Percentiles rank a stretch among this genome's conserved stretches.
phyloP scores from a whole-genome alignment of 2,888 invertebrate genomes.

The Lasioglossum lativentre region DNA sequence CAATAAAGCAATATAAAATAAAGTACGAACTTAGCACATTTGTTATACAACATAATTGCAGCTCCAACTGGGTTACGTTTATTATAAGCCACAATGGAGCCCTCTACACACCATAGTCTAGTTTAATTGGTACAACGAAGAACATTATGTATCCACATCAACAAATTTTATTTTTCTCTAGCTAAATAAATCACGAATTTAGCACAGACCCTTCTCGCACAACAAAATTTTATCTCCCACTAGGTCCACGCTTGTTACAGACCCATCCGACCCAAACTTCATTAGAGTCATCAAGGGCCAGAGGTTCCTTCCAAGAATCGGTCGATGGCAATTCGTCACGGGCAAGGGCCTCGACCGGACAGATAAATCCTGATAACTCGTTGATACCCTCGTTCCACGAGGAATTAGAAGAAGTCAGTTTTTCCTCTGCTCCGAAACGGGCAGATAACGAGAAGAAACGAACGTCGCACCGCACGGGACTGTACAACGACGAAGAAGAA shows the following conservation, averaged over 20 bases:
- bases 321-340: slow-evolving; percentile 26
- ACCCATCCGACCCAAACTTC: background rate
- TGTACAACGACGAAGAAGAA: background rate
- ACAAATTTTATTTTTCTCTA: no score
- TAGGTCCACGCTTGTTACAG: background rate
- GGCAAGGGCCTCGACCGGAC: background rate
- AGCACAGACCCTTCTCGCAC: background rate
- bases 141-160: background rate
- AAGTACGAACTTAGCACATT: no score
- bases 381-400: background rate
- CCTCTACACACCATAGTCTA: no score
- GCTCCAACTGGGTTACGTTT: no score
- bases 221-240: background rate
- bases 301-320: slow-evolving; percentile 3
- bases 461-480: background rate
- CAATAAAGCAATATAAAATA: background rate
- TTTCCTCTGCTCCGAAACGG: background rate
- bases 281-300: background rate
- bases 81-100: no score
- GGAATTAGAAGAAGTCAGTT: slow-evolving; percentile 7
- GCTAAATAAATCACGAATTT: background rate
- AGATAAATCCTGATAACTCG: slow-evolving; percentile 33
- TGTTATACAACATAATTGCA: no score
- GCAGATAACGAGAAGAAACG: slow-evolving; percentile 13
- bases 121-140: no score